Evolutionary conservation across 2,888 invertebrate genomes (phyloP).

Genomic region (Platycheirus albimanus): DNA sequence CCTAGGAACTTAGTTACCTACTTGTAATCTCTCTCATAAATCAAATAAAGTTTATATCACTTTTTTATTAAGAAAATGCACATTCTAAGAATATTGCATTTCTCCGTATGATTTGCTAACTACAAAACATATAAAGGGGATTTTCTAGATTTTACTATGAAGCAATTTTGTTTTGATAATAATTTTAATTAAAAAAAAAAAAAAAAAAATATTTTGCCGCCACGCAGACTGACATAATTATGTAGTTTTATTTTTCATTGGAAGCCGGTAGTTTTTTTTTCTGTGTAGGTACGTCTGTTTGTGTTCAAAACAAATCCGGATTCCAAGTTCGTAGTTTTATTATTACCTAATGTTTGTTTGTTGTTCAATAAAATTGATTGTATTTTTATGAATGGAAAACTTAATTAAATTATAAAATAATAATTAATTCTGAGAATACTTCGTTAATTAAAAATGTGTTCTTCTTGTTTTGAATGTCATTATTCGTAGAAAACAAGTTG

Average conservation of each 20-base stretch:
- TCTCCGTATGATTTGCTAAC: background rate
- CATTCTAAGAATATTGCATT: background rate
- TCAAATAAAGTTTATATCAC: no score
- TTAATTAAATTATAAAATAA: background rate
- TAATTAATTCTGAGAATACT: background rate
- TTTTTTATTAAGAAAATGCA: background rate
- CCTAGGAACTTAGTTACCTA: no score
- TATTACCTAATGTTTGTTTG: background rate
- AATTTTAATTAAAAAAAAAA: background rate
- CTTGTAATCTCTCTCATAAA: no score
- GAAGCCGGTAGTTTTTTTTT: background rate
- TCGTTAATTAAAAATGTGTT: background rate
- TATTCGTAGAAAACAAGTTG: no score
- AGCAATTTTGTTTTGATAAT: background rate
- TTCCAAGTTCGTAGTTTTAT: background rate
- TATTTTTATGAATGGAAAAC: background rate
- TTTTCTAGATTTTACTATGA: background rate
- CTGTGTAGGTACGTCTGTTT: no score
- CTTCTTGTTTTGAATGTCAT: no score
- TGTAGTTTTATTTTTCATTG: background rate
- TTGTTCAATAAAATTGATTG: background rate
- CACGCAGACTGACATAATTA: background rate
- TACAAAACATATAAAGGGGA: background rate
- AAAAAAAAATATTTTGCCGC: background rate
- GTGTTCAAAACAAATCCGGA: background rate